Evolutionary conservation across 1,140 invertebrate genomes (phyloP), one percentile per base, ranked within the genome.

Genomic region (Sesamia nonagrioides): DNA sequence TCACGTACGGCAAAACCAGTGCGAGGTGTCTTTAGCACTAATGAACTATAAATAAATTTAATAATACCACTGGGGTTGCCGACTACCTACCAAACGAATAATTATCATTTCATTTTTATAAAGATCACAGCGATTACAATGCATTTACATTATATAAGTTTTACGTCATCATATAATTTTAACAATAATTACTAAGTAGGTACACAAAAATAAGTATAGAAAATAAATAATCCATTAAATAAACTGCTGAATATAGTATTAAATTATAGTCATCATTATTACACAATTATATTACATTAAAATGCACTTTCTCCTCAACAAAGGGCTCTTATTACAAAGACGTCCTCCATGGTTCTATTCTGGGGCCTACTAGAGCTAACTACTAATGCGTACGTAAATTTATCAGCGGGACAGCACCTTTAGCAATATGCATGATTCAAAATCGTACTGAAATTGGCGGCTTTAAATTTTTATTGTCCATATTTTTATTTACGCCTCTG

Each of bases 31-130:
- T 61, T 63, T 63, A 33, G 56, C 45, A 58, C 40, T 58, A 73
- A 58, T 17, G 37, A 40, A 42, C 71, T 73, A 75, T 75, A 50
- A 75, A 63, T 74, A 63, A 17, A 63, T 63, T 48, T 75, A 61
- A 52, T 35, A 54, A 63, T 75, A 50, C 73, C 73, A 75, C 73
- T 63, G 73, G 58, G 42, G 21, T 7, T 35, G 15, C 4, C 73
- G 37, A 21, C 21, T 48, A 45, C 35, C 58, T 45, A 45, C 9
- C 37, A 48, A 50, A 61, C 18, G 42, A 61, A 61, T 61, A 56
- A 75, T 33, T 75, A 45, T 27, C 54, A 74, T 17, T 63, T 63
- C 58, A 75, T 73, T 73, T 58, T 56, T 13, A 35, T 58, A 52
- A 52, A 54, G 68, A 71, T 71, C 68, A 71, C 45, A 71, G 68